Percentiles rank a stretch among this genome's conserved stretches.
Evolutionary conservation across 2,113 vertebrate species (phyloP).

Genomic region (Ptychochromis oligacanthus): DNA sequence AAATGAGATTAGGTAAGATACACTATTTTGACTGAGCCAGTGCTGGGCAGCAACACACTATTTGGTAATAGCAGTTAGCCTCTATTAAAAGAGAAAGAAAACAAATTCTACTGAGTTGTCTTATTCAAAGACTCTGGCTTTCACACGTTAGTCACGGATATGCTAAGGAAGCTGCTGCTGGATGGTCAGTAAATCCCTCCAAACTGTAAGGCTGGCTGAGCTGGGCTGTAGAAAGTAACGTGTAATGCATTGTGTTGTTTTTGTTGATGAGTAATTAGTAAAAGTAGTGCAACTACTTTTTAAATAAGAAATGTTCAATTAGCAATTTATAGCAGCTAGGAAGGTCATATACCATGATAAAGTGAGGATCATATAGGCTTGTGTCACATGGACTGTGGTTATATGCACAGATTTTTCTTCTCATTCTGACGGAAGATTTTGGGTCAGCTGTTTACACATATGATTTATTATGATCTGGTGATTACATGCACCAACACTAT

Average conservation of each 20-base stretch:
- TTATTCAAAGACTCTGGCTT: not conserved
- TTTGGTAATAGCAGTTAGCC: not conserved
- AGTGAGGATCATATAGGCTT: not conserved
- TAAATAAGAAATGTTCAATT: not conserved
- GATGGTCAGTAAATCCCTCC: not conserved
- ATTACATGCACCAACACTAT: not conserved
- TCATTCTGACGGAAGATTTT: not conserved
- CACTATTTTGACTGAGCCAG: slow-evolving; percentile 5
- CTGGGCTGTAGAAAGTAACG: not conserved
- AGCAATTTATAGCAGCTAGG: not conserved
- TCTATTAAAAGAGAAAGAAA: not conserved
- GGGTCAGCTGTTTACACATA: not conserved
- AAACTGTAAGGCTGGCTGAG: not conserved
- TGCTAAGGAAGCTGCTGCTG: not conserved
- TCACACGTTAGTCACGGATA: not conserved
- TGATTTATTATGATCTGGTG: not conserved
- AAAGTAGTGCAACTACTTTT: not conserved
- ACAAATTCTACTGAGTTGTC: not conserved
- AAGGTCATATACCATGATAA: not conserved
- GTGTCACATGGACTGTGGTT: not conserved
- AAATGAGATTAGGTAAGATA: slow-evolving; percentile 16
- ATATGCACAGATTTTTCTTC: slow-evolving; percentile 1
- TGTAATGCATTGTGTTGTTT: not conserved
- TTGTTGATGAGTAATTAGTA: not conserved
- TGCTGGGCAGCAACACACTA: not conserved